Conservation (phyloP, 2,113 vertebrate species). For the Azemiops feae region DNA sequence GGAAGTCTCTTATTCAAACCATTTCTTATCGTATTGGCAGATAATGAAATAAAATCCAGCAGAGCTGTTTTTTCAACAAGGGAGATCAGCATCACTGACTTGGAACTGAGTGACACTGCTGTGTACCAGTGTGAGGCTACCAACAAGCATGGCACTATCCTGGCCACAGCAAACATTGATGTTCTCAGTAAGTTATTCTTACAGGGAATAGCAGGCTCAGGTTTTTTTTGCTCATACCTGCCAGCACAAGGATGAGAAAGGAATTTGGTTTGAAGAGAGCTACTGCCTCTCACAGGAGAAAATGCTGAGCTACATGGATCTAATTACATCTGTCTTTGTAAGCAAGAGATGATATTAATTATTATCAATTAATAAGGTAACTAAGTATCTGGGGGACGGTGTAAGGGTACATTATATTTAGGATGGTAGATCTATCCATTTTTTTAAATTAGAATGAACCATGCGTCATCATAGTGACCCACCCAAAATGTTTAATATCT, state of each 20-base stretch:
- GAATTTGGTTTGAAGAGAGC: neutral
- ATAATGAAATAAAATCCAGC: slow-evolving; percentile 58
- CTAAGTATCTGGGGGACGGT: neutral
- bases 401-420: neutral
- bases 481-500: neutral
- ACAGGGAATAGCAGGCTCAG: neutral
- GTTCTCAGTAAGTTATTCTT: slow-evolving; percentile 81
- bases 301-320: neutral
- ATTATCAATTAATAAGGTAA: neutral
- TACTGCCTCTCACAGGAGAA: neutral
- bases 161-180: slow-evolving; percentile 87
- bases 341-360: neutral
- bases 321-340: neutral
- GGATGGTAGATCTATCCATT: neutral
- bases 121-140: slow-evolving; percentile 92
- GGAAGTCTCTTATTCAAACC: accelerated
- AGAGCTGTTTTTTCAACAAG: slow-evolving; percentile 61
- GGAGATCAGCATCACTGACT: slow-evolving; percentile 79
- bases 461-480: neutral
- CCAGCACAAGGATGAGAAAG: neutral
- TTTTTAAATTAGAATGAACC: neutral
- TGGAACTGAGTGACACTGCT: slow-evolving; percentile 82
- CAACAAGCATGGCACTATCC: slow-evolving; percentile 85
- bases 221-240: neutral
- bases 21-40: slow-evolving; percentile 10